A percentile compares a stretch with the other conserved stretches of the same genome.
These are phyloP conservation scores for Heterodera carotae DNA, from an alignment of 1,140 invertebrate genomes.

Conservation along the genomic window DNA sequence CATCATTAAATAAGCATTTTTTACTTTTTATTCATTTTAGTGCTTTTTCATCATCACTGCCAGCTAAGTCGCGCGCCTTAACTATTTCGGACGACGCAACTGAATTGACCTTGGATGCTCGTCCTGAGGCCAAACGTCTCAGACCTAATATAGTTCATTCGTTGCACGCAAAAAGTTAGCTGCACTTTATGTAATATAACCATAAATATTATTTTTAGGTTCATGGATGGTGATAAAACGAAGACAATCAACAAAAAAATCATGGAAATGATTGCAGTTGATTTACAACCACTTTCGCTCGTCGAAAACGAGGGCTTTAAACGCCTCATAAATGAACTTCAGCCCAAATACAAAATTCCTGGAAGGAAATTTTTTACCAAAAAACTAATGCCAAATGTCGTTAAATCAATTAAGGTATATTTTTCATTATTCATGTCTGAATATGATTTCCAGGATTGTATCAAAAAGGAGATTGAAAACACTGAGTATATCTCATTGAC, in stretches of 20 bases:
- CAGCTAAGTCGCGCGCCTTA: too few relatives aligned
- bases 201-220: too few relatives aligned
- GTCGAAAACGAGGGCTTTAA: neutral
- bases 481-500: neutral
- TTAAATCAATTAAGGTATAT: neutral
- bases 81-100: too few relatives aligned
- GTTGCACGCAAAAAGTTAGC: too few relatives aligned
- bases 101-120: too few relatives aligned
- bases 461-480: neutral
- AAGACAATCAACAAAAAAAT: neutral
- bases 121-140: too few relatives aligned
- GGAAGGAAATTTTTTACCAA: neutral
- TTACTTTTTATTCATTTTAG: too few relatives aligned
- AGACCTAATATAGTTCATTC: too few relatives aligned
- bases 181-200: too few relatives aligned
- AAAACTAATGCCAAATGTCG: neutral
- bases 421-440: neutral
- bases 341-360: neutral
- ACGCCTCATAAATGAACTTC: neutral
- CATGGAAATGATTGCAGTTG: slow-evolving; percentile 4
- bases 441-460: neutral
- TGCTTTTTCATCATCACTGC: too few relatives aligned
- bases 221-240: too few relatives aligned
- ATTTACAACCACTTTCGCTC: neutral
- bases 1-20: too few relatives aligned